Evolutionary conservation across 2,888 invertebrate species (phyloP).

Genomic region (Periphyllus acericola): DNA sequence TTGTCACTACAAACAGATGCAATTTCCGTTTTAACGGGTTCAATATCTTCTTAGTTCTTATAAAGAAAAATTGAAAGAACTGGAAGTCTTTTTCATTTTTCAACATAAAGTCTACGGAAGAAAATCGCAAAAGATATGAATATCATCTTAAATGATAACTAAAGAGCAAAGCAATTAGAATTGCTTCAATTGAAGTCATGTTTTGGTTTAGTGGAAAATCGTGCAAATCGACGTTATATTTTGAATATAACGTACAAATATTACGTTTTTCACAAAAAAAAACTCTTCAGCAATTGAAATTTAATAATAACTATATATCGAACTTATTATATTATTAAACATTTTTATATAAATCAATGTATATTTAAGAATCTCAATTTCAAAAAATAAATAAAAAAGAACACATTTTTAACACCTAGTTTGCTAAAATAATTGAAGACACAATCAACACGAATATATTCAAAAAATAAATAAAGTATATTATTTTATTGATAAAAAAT

Average conservation of each 20-base stretch:
- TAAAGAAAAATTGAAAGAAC: not conserved
- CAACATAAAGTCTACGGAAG: not conserved
- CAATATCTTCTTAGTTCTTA: not conserved
- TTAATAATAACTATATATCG: too few relatives aligned
- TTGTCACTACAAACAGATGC: not conserved
- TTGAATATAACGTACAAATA: not conserved
- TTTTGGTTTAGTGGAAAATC: not conserved
- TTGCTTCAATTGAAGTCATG: not conserved
- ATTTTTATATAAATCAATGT: too few relatives aligned
- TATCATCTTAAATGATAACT: not conserved
- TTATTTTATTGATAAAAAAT: too few relatives aligned
- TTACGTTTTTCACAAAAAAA: too few relatives aligned
- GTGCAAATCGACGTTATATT: not conserved
- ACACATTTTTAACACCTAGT: too few relatives aligned
- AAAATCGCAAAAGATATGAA: not conserved
- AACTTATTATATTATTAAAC: too few relatives aligned
- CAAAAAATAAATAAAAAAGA: too few relatives aligned
- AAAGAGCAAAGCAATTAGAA: not conserved
- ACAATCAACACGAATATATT: too few relatives aligned
- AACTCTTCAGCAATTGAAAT: too few relatives aligned
- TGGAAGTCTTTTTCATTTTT: conserved; percentile 1
- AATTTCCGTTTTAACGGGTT: conserved; percentile 32
- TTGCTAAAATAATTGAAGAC: too few relatives aligned
- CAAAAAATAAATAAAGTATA: too few relatives aligned
- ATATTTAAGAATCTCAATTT: too few relatives aligned